Conservation (phyloP, 2,113 vertebrate genomes). For the Peromyscus polionotus region DNA sequence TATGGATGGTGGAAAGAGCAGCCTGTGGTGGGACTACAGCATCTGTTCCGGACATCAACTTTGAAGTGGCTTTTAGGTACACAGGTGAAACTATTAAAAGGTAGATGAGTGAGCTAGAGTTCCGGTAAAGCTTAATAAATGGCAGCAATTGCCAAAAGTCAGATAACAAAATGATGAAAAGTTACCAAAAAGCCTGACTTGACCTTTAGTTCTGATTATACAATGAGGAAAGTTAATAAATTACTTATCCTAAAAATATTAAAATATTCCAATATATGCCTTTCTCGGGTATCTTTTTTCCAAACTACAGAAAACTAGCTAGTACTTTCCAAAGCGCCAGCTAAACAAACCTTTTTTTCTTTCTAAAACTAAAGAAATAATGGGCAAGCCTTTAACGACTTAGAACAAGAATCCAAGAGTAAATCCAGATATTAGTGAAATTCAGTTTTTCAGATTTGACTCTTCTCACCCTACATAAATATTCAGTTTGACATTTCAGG, state of each 20-base stretch:
- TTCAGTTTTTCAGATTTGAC: background rate
- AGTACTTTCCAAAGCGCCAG: background rate
- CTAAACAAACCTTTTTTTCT: background rate
- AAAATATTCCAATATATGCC: background rate
- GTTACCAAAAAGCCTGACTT: slow-evolving; percentile 18
- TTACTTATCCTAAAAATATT: background rate
- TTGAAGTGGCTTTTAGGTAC: background rate
- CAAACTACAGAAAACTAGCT: background rate
- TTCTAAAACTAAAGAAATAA: background rate
- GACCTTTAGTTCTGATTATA: slow-evolving; percentile 32
- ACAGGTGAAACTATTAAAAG: background rate
- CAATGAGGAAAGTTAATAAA: background rate
- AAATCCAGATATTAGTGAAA: background rate
- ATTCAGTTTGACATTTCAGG: background rate
- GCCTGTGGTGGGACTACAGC: too few relatives aligned
- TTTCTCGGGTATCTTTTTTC: background rate
- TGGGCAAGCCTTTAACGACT: background rate
- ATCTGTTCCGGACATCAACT: background rate
- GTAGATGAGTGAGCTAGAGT: background rate
- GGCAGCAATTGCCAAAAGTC: background rate
- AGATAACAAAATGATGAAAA: slow-evolving; percentile 16
- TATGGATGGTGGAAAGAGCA: background rate
- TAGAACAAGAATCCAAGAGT: background rate
- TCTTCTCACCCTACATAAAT: background rate
- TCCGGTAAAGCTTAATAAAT: background rate